A percentile compares a stretch with the other conserved stretches of the same genome.
These are phyloP conservation scores for Eleutherodactylus coqui DNA, from an alignment of 2,797 vertebrate genomes.

Conservation along the genomic window DNA sequence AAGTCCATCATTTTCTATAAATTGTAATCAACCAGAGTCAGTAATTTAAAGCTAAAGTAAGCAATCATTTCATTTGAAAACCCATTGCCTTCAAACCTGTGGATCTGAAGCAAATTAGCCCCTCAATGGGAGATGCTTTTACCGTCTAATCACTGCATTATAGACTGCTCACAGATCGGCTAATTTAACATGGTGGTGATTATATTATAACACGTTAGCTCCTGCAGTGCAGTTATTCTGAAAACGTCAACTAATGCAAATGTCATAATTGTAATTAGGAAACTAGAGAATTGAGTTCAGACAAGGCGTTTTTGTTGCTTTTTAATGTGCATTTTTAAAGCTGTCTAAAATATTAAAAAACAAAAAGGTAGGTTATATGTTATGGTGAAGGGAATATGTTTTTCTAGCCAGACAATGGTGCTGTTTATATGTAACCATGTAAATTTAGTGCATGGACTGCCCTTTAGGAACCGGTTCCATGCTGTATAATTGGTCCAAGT, in stretches of 20 bases:
- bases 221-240: conserved; percentile 27
- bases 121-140: conserved; percentile 39
- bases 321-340: neutral
- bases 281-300: conserved; percentile 5
- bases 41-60: conserved; percentile 5
- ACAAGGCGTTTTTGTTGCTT: neutral
- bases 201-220: conserved; percentile 32
- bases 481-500: neutral
- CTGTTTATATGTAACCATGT: neutral
- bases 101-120: conserved; percentile 41
- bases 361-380: neutral
- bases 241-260: conserved; percentile 30
- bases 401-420: neutral
- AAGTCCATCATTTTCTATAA: neutral
- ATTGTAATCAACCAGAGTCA: neutral
- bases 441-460: neutral
- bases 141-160: conserved; percentile 49
- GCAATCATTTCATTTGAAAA: conserved; percentile 38
- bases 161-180: conserved; percentile 8
- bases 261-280: conserved; percentile 41
- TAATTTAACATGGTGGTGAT: conserved; percentile 35
- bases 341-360: neutral
- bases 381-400: neutral
- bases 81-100: conserved; percentile 25
- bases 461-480: neutral